phyloP scores from a whole-genome alignment of 2,888 invertebrate species.

The Caenorhabditis plicata region DNA sequence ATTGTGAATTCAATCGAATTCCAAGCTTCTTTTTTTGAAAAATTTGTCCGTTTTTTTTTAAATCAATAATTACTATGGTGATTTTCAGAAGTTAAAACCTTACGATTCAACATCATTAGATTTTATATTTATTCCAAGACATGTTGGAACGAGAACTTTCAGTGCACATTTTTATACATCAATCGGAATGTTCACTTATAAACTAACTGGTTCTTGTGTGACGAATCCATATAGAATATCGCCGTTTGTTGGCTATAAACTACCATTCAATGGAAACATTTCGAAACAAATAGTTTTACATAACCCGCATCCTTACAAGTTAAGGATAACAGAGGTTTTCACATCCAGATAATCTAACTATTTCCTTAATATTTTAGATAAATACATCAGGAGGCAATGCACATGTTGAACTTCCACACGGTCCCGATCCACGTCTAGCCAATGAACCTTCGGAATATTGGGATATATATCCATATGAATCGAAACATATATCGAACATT shows the following conservation, averaged over 20 bases:
- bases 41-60: constrained; percentile 9
- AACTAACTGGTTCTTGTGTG: constrained; percentile 74
- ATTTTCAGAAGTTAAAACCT: constrained; percentile 81
- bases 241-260: constrained; percentile 84
- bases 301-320: constrained; percentile 84
- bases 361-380: constrained; percentile 2
- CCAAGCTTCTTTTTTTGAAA: constrained; percentile 39
- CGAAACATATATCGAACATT: constrained; percentile 31
- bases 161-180: constrained; percentile 91
- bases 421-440: constrained; percentile 73
- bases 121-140: constrained; percentile 90
- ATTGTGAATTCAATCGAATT: constrained; percentile 38
- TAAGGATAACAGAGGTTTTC: constrained; percentile 74
- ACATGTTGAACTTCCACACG: constrained; percentile 79
- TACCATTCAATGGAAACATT: constrained; percentile 87
- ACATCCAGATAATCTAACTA: not conserved
- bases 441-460: constrained; percentile 82
- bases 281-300: constrained; percentile 75
- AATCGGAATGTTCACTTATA: constrained; percentile 79
- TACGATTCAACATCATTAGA: constrained; percentile 90
- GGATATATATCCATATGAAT: constrained; percentile 68
- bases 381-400: constrained; percentile 74
- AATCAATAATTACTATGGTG: constrained; percentile 32
- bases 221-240: constrained; percentile 87
- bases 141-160: constrained; percentile 83